Evolutionary conservation across 1,140 invertebrate genomes (phyloP).

Genomic region (Yoshiicerus persimilis): DNA sequence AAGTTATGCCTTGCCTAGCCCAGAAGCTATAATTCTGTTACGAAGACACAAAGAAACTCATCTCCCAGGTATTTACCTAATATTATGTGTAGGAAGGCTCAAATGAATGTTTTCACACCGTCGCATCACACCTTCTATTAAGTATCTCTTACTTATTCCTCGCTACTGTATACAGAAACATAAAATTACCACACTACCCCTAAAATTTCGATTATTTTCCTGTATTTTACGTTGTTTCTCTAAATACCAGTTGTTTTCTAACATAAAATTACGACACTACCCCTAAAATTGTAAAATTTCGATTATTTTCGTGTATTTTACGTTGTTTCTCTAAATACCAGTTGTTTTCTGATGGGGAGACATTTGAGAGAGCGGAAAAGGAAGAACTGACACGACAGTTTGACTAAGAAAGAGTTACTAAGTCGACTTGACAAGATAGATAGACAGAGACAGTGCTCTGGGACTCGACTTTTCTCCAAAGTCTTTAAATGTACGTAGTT

Average conservation of each 20-base stretch:
- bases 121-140: background rate
- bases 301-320: too few relatives aligned
- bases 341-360: background rate
- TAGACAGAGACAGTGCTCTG: background rate
- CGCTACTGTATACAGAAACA: background rate
- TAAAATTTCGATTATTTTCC: too few relatives aligned
- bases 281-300: background rate
- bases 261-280: background rate
- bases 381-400: background rate
- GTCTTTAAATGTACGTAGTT: slow-evolving; percentile 8
- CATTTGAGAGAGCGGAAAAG: background rate
- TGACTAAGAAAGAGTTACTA: background rate
- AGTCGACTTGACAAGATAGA: slow-evolving; percentile 16
- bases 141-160: background rate
- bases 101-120: background rate
- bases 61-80: background rate
- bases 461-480: slow-evolving; percentile 11
- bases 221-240: background rate
- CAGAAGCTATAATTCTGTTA: background rate
- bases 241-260: background rate
- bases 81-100: background rate
- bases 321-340: background rate
- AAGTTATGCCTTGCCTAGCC: background rate
- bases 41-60: background rate
- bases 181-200: background rate